Percentiles rank a stretch among this genome's conserved stretches.
These are phyloP conservation scores for Drosophila bocqueti DNA, from an alignment of 1,140 invertebrate species.

Conservation along the genomic window DNA sequence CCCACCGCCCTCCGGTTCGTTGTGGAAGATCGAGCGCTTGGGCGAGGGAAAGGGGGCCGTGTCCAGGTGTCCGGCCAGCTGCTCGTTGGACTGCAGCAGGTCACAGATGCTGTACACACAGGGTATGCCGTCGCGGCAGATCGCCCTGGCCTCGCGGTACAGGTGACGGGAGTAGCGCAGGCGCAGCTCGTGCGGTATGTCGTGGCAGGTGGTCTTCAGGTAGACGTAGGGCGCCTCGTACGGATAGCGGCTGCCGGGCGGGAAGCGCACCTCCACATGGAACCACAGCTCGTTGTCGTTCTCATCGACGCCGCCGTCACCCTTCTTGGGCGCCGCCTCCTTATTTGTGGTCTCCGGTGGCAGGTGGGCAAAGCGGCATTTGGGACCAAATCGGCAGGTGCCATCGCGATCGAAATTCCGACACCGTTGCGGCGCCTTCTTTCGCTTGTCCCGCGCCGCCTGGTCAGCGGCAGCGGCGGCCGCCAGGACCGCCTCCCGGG, in stretches of 20 bases:
- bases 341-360: constrained; percentile 68
- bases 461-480: constrained; percentile 40
- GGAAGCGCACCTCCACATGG: constrained; percentile 91
- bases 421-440: constrained; percentile 87
- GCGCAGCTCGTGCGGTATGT: constrained; percentile 87
- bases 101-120: constrained; percentile 90
- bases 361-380: constrained; percentile 91
- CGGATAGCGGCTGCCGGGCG: constrained; percentile 89
- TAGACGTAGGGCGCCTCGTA: constrained; percentile 89
- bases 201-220: constrained; percentile 87
- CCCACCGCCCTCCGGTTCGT: constrained; percentile 34
- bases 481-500: constrained; percentile 80
- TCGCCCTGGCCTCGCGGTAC: constrained; percentile 87
- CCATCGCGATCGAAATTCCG: constrained; percentile 88
- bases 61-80: constrained; percentile 87
- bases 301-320: constrained; percentile 58
- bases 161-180: constrained; percentile 88
- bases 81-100: constrained; percentile 89
- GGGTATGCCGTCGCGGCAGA: constrained; percentile 88
- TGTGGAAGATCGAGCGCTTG: constrained; percentile 75
- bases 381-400: constrained; percentile 89
- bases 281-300: constrained; percentile 81
- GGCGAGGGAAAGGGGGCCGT: constrained; percentile 87
- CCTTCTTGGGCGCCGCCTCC: constrained; percentile 57
- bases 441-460: constrained; percentile 80